Percentiles rank a stretch among this genome's conserved stretches.
Evolutionary conservation across 2,797 vertebrate species (phyloP).

Genomic region (Phaenicophaeus curvirostris): DNA sequence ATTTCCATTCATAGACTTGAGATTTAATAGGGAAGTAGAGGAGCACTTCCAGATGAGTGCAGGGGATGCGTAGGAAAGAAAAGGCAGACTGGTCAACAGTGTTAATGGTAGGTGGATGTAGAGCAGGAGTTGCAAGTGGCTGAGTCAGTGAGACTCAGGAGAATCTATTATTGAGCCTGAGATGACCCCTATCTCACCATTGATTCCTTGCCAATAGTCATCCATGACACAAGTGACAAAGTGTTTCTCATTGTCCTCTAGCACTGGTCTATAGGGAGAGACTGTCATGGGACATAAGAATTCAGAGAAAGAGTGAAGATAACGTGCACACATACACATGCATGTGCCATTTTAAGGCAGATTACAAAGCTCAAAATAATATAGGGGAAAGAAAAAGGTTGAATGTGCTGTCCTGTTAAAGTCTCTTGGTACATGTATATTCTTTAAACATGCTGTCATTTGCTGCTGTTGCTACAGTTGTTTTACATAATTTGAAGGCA

Average conservation of each 20-base stretch:
- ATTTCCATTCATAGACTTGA: neutral
- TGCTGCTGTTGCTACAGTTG: neutral
- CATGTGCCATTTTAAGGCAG: neutral
- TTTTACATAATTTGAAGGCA: neutral
- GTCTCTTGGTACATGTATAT: fast-evolving
- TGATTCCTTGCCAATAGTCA: neutral
- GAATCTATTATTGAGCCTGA: neutral
- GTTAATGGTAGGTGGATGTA: neutral
- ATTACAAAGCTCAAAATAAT: neutral
- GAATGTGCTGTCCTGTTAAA: too few species aligned
- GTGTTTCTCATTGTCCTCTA: neutral
- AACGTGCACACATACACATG: fast-evolving
- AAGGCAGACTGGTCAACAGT: neutral
- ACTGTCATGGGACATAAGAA: neutral
- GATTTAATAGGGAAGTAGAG: neutral
- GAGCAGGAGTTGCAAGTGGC: neutral
- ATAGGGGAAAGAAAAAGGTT: neutral
- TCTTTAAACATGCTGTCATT: fast-evolving
- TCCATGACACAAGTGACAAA: fast-evolving
- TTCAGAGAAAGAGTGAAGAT: neutral
- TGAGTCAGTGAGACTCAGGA: fast-evolving
- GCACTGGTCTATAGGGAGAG: neutral
- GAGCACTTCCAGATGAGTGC: neutral
- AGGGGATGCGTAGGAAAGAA: neutral
- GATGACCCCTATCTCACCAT: neutral